phyloP scores from a whole-genome alignment of 2,797 vertebrate genomes.

The Cirrhinus molitorella region DNA sequence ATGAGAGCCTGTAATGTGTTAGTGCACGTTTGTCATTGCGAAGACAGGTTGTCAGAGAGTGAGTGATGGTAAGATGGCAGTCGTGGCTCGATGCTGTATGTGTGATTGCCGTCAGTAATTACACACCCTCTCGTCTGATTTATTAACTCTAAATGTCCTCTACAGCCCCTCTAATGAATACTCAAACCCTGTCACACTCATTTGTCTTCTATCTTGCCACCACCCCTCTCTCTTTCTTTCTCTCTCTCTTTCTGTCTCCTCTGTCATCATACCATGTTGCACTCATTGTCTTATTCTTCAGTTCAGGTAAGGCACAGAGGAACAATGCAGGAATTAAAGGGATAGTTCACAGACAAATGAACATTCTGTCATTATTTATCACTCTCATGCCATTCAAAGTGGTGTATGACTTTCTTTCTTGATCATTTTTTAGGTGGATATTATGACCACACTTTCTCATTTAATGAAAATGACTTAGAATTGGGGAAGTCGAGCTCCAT shows the following conservation, averaged over 20 bases:
- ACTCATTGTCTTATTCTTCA: constrained; percentile 11
- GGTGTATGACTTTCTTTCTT: not conserved
- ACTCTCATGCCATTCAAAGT: not conserved
- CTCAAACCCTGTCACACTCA: constrained; percentile 31
- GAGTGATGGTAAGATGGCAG: constrained; percentile 68
- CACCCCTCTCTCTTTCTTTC: not conserved
- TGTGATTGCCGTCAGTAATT: constrained; percentile 55
- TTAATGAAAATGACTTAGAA: not conserved
- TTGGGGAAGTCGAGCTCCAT: not conserved
- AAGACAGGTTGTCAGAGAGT: constrained; percentile 57
- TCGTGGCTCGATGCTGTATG: constrained; percentile 50
- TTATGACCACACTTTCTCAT: no score
- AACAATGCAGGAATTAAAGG: constrained; percentile 11
- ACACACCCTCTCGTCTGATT: constrained; percentile 38
- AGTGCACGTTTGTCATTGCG: constrained; percentile 34
- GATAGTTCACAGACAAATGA: not conserved
- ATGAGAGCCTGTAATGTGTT: constrained; percentile 9
- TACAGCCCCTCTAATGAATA: constrained; percentile 44
- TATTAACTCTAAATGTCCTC: constrained; percentile 39
- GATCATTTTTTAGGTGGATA: not conserved
- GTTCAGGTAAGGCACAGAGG: constrained; percentile 15
- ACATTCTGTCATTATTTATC: not conserved
- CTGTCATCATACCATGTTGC: not conserved
- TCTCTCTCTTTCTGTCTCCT: constrained; percentile 33
- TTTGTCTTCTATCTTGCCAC: not conserved